Percentiles rank a stretch among this genome's conserved stretches.
Evolutionary conservation across 2,797 vertebrate species (phyloP).

Genomic region (Spheniscus humboldti): DNA sequence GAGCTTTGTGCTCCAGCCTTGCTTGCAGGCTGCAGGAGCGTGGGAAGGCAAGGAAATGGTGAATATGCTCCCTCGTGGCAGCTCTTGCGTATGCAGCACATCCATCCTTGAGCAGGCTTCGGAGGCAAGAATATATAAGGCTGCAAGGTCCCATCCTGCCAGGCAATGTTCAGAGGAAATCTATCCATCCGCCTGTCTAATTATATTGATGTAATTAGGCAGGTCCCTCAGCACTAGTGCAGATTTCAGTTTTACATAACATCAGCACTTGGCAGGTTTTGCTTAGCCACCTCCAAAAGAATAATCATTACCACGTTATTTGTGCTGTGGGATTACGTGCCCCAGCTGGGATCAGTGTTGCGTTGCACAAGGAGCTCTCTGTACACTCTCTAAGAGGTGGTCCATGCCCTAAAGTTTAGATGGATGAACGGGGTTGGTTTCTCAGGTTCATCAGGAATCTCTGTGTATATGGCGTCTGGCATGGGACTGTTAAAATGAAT

Average conservation of each 20-base stretch:
- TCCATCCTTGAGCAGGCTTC: background rate
- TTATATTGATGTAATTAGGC: background rate
- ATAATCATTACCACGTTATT: no score
- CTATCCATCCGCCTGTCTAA: background rate
- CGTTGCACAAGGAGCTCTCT: background rate
- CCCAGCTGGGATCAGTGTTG: background rate
- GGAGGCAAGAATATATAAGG: background rate
- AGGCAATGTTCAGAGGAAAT: background rate
- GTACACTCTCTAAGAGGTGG: no score
- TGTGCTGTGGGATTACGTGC: fast-evolving
- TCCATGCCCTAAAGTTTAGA: background rate
- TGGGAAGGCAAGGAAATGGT: background rate
- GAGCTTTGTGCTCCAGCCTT: background rate
- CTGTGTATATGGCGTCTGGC: background rate
- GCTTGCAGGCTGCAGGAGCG: background rate
- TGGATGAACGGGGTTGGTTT: background rate
- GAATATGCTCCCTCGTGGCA: background rate
- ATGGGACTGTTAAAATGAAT: background rate
- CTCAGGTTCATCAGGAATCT: background rate
- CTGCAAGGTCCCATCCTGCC: background rate
- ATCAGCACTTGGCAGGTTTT: background rate
- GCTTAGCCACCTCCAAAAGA: background rate
- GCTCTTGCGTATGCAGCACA: background rate
- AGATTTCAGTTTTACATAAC: background rate
- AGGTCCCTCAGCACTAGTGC: background rate